Base-by-base conservation (phyloP, 2,888 invertebrate genomes). In the Chrysina gloriosa region DNA sequence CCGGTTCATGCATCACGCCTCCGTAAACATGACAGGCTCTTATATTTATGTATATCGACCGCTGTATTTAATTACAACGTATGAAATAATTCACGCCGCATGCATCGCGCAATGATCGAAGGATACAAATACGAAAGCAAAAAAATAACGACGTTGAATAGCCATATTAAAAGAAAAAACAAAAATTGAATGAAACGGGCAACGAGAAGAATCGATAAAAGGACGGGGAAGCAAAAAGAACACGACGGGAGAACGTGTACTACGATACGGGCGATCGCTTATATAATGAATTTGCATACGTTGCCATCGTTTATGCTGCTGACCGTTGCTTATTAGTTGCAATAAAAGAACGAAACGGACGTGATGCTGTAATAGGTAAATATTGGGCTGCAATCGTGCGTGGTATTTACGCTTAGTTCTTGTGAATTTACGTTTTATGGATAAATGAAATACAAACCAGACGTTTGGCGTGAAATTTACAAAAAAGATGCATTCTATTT, bases 1-100 rank as follows among this genome's bases (percentile, higher is more conserved):
- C 54, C 31, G 54, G 34, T 54, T 54, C 54, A 54, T 54, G 34
- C 54, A 54, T 54, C 54, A 54, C 54, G 54, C 54, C 54, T 54
- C 31, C 34, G 34, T 54, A 31, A 54, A 54, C 54, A 54, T 31
- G 54, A 54, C 54, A 19, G 31, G 6, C 4, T 4, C 54, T 54
- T 34, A 54, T 54, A 54, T 54, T 31, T 54, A 54, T 54, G n/a
- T n/a, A n/a, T n/a, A 54, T 54, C 16, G 31, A n/a, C 54, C 31
- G 34, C 19, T 16, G 54, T 34, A 54, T 54, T 54, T 54, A 54
- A 54, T 54, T 54, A 54, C 54, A 21, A n/a, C 54, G 19, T 34
- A 16, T 6, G n/a, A 16, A 54, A 54, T 54, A 54, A 54, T 54
- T 54, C 54, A 54, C 54, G 54, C 54, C 34, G 31, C 54, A 34